Percentiles rank a stretch among this genome's conserved stretches.
Evolutionary conservation across 2,113 vertebrate species (phyloP).

Genomic region (Spizaetus ornatus): DNA sequence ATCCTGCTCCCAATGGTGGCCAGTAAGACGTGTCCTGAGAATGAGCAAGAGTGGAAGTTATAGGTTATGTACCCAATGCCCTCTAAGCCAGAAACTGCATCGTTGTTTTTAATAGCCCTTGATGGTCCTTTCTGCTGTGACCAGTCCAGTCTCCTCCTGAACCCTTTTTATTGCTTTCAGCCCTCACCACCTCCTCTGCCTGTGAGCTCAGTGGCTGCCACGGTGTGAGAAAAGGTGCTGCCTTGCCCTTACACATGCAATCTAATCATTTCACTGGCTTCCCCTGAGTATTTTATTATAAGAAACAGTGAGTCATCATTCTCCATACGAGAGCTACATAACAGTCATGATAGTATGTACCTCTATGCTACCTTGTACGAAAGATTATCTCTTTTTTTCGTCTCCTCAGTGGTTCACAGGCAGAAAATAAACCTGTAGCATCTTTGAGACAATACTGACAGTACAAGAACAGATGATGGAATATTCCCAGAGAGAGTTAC

Average conservation of each 20-base stretch:
- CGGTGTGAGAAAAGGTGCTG: neutral
- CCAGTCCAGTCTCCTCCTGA: neutral
- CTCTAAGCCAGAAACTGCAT: neutral
- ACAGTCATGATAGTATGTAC: neutral
- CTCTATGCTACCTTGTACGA: rapidly evolving
- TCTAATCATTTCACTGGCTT: neutral
- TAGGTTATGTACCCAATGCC: neutral
- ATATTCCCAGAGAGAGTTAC: neutral
- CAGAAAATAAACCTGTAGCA: constrained; percentile 3
- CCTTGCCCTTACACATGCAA: neutral
- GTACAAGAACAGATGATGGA: neutral
- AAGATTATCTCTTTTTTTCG: neutral
- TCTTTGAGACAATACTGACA: neutral
- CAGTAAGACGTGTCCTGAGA: rapidly evolving
- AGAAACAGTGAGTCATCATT: neutral
- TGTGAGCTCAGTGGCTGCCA: neutral
- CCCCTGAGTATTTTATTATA: neutral
- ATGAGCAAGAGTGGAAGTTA: neutral
- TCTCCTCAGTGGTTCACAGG: neutral
- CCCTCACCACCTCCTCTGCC: neutral
- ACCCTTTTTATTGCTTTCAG: neutral
- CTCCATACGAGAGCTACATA: neutral
- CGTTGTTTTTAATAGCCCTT: neutral
- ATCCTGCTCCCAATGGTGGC: neutral
- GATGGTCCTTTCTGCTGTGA: neutral